Conservation (phyloP, 2,888 invertebrate genomes). For the Creontiades dilutus region DNA sequence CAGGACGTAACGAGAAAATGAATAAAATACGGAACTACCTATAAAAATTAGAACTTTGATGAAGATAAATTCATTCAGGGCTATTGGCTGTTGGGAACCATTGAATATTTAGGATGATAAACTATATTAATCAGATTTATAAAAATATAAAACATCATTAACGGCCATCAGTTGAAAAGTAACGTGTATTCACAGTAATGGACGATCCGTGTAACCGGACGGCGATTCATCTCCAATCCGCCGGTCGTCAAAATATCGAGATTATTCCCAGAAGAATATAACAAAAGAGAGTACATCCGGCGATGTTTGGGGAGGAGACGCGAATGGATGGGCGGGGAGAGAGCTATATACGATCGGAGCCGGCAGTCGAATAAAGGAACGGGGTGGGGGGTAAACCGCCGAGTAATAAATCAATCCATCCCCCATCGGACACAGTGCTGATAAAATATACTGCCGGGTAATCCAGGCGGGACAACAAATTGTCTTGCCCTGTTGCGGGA, state of each 20-base stretch:
- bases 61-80: no score
- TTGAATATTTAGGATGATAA: no score
- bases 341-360: neutral
- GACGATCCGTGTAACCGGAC: conserved; percentile 7
- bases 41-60: no score
- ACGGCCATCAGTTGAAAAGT: neutral
- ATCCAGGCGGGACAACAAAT: conserved; percentile 65
- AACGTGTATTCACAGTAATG: neutral
- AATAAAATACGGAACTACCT: no score
- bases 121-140: no score
- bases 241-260: conserved; percentile 37
- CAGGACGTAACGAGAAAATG: no score
- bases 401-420: conserved; percentile 70
- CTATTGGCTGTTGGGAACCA: neutral
- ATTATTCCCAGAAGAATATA: conserved; percentile 63
- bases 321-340: neutral
- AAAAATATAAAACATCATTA: neutral
- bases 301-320: neutral
- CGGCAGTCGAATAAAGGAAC: neutral
- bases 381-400: conserved; percentile 4
- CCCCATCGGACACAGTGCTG: conserved; percentile 69
- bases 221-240: conserved; percentile 9
- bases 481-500: conserved; percentile 58
- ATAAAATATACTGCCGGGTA: conserved; percentile 67
- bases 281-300: conserved; percentile 58